phyloP scores from a whole-genome alignment of 64 coral and sea anemone genomes.

The Trachythela sp. region DNA sequence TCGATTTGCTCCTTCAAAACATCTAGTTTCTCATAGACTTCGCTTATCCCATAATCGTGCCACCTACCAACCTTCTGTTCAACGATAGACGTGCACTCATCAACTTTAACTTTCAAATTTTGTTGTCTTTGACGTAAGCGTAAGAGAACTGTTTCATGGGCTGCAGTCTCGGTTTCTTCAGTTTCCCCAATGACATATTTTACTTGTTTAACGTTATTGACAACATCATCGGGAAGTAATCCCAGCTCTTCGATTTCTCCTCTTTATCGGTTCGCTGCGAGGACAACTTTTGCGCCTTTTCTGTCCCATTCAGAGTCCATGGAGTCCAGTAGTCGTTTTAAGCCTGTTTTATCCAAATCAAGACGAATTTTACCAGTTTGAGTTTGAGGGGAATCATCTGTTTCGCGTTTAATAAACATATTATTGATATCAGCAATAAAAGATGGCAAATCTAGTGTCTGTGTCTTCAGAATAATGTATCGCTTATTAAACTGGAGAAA shows the following conservation, averaged over 20 bases:
- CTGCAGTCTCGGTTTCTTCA: slow-evolving; percentile 38
- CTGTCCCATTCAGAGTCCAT: slow-evolving; percentile 65
- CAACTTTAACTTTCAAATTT: too few species aligned
- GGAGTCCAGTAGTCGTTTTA: slow-evolving; percentile 33
- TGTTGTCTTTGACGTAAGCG: too few species aligned
- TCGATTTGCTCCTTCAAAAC: slow-evolving; percentile 45
- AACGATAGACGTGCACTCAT: slow-evolving; percentile 43
- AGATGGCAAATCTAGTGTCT: slow-evolving; percentile 24
- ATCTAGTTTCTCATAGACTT: slow-evolving; percentile 41
- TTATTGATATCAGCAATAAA: slow-evolving; percentile 27
- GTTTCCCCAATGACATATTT: slow-evolving; percentile 31
- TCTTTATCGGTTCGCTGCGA: slow-evolving; percentile 33
- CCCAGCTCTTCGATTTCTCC: too few species aligned
- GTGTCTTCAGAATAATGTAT: slow-evolving; percentile 37
- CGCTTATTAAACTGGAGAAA: slow-evolving; percentile 19
- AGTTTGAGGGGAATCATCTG: background rate
- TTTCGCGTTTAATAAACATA: slow-evolving; percentile 24
- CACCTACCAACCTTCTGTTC: slow-evolving; percentile 37
- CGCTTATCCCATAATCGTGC: slow-evolving; percentile 31
- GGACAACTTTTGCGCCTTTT: slow-evolving; percentile 37
- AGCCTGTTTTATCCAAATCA: slow-evolving; percentile 40
- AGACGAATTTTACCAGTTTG: background rate
- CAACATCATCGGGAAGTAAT: too few species aligned
- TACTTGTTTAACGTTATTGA: too few species aligned
- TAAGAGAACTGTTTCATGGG: slow-evolving; percentile 31